Conservation (phyloP, 2,113 vertebrate species). For the Peromyscus californicus region DNA sequence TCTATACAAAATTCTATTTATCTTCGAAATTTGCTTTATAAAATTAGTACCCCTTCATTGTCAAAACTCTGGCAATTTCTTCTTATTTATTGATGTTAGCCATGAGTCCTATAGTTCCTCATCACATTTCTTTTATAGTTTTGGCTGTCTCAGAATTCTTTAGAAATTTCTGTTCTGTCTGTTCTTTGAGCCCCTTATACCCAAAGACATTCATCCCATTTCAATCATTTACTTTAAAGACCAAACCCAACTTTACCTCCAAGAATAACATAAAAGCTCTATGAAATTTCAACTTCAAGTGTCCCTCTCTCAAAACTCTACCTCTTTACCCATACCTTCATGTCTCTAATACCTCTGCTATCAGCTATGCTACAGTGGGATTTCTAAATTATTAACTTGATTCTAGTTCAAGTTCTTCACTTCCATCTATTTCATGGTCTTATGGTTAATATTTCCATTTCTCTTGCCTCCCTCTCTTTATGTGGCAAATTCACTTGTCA, state of each 20-base stretch:
- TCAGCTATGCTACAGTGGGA: background rate
- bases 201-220: background rate
- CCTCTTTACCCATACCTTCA: background rate
- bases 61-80: background rate
- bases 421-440: background rate
- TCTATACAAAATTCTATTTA: background rate
- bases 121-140: background rate
- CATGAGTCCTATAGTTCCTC: background rate
- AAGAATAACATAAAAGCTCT: background rate
- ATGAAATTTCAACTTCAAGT: background rate
- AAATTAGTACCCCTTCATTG: background rate
- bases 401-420: background rate
- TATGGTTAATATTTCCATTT: conserved; percentile 10
- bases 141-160: conserved; percentile 7
- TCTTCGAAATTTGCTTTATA: conserved; percentile 44
- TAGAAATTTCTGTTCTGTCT: background rate
- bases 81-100: background rate
- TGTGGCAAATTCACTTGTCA: background rate
- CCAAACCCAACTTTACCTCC: background rate
- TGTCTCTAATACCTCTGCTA: background rate
- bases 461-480: no score
- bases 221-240: background rate
- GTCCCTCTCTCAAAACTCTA: background rate
- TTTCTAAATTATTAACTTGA: background rate
- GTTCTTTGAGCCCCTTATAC: background rate